phyloP scores from a whole-genome alignment of 2,888 invertebrate species.

The Apotomis capreana region DNA sequence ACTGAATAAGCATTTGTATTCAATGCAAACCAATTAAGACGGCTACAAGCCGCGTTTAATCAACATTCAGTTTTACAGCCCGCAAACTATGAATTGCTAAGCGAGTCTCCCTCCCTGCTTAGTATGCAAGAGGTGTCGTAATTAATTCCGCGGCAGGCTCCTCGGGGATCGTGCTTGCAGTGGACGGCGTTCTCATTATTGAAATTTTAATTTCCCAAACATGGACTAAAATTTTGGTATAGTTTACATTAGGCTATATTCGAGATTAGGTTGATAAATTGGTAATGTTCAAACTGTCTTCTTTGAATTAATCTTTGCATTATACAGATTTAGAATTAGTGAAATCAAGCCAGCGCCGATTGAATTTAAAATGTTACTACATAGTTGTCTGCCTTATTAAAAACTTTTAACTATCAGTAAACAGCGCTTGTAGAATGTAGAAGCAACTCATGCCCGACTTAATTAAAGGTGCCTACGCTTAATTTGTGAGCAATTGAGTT shows the following conservation, averaged over 20 bases:
- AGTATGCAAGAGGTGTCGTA: slow-evolving; percentile 38
- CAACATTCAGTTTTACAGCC: slow-evolving; percentile 15
- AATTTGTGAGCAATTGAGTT: slow-evolving; percentile 22
- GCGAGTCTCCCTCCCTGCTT: slow-evolving; percentile 22
- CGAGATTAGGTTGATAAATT: too few relatives aligned
- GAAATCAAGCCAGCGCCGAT: too few relatives aligned
- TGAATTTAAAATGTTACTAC: too few relatives aligned
- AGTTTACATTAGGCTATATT: too few relatives aligned
- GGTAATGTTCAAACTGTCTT: too few relatives aligned
- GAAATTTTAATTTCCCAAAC: neutral
- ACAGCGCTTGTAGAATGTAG: neutral
- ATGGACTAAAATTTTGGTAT: neutral
- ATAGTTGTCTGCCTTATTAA: too few relatives aligned
- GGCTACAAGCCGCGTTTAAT: slow-evolving; percentile 11
- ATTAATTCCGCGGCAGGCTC: slow-evolving; percentile 38
- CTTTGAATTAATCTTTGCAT: too few relatives aligned
- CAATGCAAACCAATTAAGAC: slow-evolving; percentile 29
- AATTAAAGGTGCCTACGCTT: slow-evolving; percentile 30
- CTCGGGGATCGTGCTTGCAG: slow-evolving; percentile 2
- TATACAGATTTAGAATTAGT: too few relatives aligned
- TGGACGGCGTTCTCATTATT: slow-evolving; percentile 21
- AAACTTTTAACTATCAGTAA: too few relatives aligned
- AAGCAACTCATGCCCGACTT: slow-evolving; percentile 3
- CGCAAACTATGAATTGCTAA: slow-evolving; percentile 33
- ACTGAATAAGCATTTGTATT: slow-evolving; percentile 11